phyloP scores from a whole-genome alignment of 1,140 invertebrate genomes.

The Dinothrombium tinctorium region DNA sequence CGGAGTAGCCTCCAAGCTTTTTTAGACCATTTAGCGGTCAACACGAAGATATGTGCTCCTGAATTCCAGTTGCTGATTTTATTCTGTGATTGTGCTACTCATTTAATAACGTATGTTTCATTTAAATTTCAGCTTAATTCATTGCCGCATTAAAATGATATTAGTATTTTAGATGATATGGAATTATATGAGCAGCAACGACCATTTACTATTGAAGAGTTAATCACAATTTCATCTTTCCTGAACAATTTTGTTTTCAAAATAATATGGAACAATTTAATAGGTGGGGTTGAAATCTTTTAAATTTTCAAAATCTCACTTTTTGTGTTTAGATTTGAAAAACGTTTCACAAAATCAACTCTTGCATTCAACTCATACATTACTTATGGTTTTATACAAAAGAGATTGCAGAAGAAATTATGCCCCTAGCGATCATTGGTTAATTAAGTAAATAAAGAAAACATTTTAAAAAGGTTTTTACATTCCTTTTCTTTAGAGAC shows the following conservation, averaged over 20 bases:
- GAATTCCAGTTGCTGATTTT: slow-evolving; percentile 76
- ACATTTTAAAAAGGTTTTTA: slow-evolving; percentile 39
- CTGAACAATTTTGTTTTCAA: slow-evolving; percentile 82
- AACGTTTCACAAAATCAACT: slow-evolving; percentile 31
- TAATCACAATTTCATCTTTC: slow-evolving; percentile 67
- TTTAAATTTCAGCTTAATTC: neutral
- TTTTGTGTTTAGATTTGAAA: slow-evolving; percentile 8
- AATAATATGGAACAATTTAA: slow-evolving; percentile 57
- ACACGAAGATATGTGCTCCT: slow-evolving; percentile 46
- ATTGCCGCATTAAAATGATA: neutral
- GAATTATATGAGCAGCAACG: slow-evolving; percentile 96
- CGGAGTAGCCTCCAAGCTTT: slow-evolving; percentile 70
- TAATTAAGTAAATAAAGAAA: slow-evolving; percentile 41
- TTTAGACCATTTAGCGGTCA: slow-evolving; percentile 53
- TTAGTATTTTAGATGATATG: slow-evolving; percentile 82
- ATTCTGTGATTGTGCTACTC: slow-evolving; percentile 87
- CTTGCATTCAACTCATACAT: slow-evolving; percentile 59
- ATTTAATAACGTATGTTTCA: slow-evolving; percentile 72
- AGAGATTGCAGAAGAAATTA: slow-evolving; percentile 70
- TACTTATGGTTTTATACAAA: slow-evolving; percentile 73
- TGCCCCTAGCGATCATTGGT: slow-evolving; percentile 63
- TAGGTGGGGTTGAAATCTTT: slow-evolving; percentile 35
- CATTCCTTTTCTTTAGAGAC: slow-evolving; percentile 79
- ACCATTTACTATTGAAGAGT: slow-evolving; percentile 65
- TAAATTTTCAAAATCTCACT: neutral